These are phyloP conservation scores for Aphis gossypii DNA, from an alignment of 1,140 invertebrate genomes.

Conservation along the genomic window DNA sequence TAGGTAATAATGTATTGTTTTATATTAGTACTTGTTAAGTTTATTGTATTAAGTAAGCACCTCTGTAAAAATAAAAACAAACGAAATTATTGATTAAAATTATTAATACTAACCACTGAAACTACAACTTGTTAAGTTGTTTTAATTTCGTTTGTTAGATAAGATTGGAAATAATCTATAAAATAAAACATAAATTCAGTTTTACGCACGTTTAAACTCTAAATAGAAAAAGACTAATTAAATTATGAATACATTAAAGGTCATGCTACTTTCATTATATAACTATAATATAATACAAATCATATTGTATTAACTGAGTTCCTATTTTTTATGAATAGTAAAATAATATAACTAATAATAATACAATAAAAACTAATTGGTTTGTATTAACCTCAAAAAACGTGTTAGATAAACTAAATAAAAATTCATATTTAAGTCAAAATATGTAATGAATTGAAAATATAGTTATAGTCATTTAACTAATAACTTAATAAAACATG, in stretches of 20 bases:
- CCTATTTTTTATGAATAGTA: too few relatives aligned
- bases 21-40: not conserved
- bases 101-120: not conserved
- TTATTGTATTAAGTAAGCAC: not conserved
- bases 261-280: slow-evolving; percentile 15
- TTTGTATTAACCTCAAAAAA: too few relatives aligned
- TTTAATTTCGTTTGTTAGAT: not conserved
- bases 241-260: slow-evolving; percentile 7
- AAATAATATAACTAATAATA: too few relatives aligned
- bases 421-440: too few relatives aligned
- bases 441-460: too few relatives aligned
- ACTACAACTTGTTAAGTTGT: not conserved
- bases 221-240: slow-evolving; percentile 8
- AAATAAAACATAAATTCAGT: slow-evolving; percentile 14
- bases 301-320: not conserved
- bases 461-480: too few relatives aligned
- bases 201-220: not conserved
- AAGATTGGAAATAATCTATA: slow-evolving; percentile 41
- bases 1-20: not conserved
- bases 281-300: slow-evolving; percentile 32
- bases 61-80: not conserved
- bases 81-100: slow-evolving; percentile 11
- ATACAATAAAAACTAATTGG: too few relatives aligned
- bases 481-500: too few relatives aligned
- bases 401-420: too few relatives aligned